Evolutionary conservation across 2,113 vertebrate genomes (phyloP).

Genomic region (Mirza zaza): DNA sequence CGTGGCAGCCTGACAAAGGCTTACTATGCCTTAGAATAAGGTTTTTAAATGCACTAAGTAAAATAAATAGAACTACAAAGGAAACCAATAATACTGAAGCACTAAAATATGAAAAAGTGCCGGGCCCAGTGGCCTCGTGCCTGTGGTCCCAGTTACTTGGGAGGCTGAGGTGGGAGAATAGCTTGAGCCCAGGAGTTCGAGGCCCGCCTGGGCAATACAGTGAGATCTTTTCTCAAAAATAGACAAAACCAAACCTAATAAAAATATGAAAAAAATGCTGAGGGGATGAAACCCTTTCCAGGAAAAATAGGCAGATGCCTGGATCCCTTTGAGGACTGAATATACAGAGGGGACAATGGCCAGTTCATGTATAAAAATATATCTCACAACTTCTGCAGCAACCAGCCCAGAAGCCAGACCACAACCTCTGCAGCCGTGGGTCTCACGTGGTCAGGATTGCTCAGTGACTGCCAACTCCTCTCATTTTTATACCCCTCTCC

Average conservation of each 20-base stretch:
- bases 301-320: neutral
- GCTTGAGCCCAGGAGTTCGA: neutral
- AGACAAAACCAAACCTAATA: neutral
- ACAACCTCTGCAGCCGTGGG: neutral
- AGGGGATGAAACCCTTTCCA: neutral
- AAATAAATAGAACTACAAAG: neutral
- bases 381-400: neutral
- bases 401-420: neutral
- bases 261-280: neutral
- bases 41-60: neutral
- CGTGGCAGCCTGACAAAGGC: neutral
- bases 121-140: neutral
- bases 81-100: neutral
- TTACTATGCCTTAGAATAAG: neutral
- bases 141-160: neutral
- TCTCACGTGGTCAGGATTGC: neutral
- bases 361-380: neutral
- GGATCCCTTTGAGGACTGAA: neutral
- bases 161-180: neutral
- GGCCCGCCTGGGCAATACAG: neutral
- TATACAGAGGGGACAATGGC: neutral
- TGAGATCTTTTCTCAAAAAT: neutral
- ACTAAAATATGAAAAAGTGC: neutral
- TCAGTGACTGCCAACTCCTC: neutral
- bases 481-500: neutral